phyloP scores from a whole-genome alignment of 2,888 invertebrate genomes.

The Apantesis nais region DNA sequence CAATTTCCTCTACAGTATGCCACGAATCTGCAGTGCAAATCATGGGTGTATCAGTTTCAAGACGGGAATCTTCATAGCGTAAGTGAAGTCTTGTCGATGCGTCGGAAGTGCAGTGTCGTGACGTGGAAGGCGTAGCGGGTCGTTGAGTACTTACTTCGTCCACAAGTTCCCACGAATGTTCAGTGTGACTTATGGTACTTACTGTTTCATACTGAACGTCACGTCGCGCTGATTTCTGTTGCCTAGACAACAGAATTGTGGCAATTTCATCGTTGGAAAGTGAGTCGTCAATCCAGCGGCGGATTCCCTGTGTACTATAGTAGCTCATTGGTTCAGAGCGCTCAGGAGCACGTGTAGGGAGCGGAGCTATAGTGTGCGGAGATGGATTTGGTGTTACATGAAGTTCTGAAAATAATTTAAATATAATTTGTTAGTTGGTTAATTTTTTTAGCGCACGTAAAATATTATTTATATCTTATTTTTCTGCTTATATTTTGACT shows the following conservation, averaged over 20 bases:
- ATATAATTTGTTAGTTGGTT: background rate
- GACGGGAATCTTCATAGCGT: background rate
- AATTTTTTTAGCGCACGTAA: background rate
- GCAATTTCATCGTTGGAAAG: background rate
- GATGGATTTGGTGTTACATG: background rate
- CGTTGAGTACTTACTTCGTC: background rate
- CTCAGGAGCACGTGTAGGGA: background rate
- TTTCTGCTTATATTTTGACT: too few species aligned
- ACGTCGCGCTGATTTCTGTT: background rate
- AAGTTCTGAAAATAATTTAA: background rate
- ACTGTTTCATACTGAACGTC: background rate
- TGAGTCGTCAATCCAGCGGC: slow-evolving; percentile 16
- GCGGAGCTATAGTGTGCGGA: background rate
- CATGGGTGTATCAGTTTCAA: background rate
- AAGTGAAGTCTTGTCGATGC: too few species aligned
- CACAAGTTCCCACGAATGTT: background rate
- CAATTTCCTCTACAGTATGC: slow-evolving; percentile 11
- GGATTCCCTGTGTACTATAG: slow-evolving; percentile 12
- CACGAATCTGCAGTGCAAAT: background rate
- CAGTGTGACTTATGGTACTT: background rate
- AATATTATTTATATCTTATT: too few species aligned
- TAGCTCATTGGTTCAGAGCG: background rate
- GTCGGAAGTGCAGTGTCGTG: background rate
- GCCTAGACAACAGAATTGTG: background rate
- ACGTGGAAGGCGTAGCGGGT: background rate